Evolutionary conservation across 92 coral and sea anemone genomes (phyloP).

Genomic region (Pocillopora grandis): DNA sequence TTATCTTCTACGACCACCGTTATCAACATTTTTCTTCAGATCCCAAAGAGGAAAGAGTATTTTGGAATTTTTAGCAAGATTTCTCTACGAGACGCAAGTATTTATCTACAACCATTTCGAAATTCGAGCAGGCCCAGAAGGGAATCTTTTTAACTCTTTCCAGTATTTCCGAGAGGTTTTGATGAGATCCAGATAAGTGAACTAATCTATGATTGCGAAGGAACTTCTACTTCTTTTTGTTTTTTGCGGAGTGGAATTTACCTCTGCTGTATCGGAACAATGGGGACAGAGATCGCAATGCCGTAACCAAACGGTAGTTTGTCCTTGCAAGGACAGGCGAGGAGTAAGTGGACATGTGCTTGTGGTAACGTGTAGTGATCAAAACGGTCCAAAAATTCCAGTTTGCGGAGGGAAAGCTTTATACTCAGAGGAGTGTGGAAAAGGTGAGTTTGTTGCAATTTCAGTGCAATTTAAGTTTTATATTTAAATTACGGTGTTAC

Average conservation of each 20-base stretch:
- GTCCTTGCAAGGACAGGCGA: neutral
- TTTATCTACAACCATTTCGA: no score
- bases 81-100: no score
- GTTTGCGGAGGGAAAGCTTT: neutral
- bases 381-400: neutral
- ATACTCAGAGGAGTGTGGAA: neutral
- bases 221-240: neutral
- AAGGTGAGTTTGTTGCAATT: slow-evolving; percentile 1
- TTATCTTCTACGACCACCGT: no score
- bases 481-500: neutral
- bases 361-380: neutral
- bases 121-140: no score
- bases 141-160: no score
- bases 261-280: neutral
- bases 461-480: neutral
- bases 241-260: neutral
- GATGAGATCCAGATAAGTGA: no score
- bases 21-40: no score
- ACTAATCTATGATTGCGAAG: slow-evolving; percentile 3
- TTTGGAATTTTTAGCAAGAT: no score
- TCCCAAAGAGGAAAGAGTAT: no score
- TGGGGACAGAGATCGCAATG: neutral
- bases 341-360: neutral
- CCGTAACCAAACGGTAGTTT: neutral
- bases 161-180: no score